phyloP scores from a whole-genome alignment of 2,113 vertebrate genomes.

The Spizaetus ornatus region DNA sequence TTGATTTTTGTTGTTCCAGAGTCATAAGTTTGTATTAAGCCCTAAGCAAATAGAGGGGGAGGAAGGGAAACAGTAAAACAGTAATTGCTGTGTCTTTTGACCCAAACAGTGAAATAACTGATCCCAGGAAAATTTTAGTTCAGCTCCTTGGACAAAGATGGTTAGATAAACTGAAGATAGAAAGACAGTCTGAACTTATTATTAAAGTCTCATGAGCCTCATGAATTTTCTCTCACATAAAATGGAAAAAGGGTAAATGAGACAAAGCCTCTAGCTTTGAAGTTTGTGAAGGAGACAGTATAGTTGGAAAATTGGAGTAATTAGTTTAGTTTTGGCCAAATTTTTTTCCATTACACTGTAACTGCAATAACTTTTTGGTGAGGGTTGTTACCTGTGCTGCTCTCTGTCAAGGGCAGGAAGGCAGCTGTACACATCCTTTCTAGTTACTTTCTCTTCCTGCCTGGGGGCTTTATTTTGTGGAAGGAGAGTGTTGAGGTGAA shows the following conservation, averaged over 20 bases:
- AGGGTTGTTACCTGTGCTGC: neutral
- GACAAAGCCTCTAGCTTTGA: neutral
- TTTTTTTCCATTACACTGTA: neutral
- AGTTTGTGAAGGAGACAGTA: neutral
- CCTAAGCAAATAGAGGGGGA: neutral
- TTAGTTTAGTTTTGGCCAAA: neutral
- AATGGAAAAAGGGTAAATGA: neutral
- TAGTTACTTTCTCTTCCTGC: neutral
- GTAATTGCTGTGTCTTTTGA: neutral
- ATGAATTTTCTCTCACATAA: neutral
- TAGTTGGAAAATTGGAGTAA: neutral
- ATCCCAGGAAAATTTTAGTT: neutral
- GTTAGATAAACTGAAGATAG: neutral
- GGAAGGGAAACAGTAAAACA: neutral
- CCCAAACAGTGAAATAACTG: neutral
- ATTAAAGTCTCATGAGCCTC: neutral
- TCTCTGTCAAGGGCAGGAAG: neutral
- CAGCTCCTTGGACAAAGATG: neutral
- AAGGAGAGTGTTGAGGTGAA: neutral
- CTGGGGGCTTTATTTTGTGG: neutral
- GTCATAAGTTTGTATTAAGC: neutral
- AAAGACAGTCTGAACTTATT: neutral
- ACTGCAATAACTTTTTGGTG: accelerated
- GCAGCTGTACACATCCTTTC: neutral
- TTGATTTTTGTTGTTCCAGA: neutral